These are phyloP conservation scores for Desmodus rotundus DNA, from an alignment of 2,113 vertebrate species.

Conservation along the genomic window DNA sequence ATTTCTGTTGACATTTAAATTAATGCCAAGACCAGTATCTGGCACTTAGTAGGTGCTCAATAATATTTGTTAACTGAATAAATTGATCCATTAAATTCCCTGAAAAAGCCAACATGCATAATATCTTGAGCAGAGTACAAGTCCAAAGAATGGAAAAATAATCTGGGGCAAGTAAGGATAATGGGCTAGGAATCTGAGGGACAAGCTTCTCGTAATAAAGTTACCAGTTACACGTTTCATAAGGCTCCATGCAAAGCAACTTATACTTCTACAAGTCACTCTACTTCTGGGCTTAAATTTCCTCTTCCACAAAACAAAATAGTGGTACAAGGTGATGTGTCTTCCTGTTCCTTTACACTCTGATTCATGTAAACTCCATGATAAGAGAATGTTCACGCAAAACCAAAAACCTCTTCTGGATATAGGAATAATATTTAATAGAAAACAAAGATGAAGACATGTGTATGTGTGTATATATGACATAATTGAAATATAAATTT, in stretches of 20 bases:
- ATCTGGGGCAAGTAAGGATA: neutral
- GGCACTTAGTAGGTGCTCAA: neutral
- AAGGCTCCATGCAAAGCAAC: neutral
- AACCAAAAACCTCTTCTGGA: neutral
- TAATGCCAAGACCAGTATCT: neutral
- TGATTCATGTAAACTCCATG: slow-evolving; percentile 6
- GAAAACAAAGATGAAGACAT: neutral
- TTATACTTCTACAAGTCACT: neutral
- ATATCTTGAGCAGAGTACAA: neutral
- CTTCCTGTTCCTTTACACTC: neutral
- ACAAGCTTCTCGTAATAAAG: neutral
- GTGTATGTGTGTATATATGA: neutral
- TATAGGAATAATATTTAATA: neutral
- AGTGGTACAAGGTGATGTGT: neutral
- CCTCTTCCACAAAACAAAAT: neutral
- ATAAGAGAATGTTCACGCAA: neutral
- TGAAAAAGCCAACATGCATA: neutral
- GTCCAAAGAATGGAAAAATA: neutral
- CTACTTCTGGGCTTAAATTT: slow-evolving; percentile 25
- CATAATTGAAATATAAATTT: neutral
- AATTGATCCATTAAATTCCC: neutral
- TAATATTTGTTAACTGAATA: neutral
- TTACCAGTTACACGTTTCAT: neutral
- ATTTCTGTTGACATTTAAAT: slow-evolving; percentile 15
- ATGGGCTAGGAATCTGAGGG: neutral